Base-by-base conservation (phyloP, 2,797 vertebrate genomes). In the Psittacula echo region DNA sequence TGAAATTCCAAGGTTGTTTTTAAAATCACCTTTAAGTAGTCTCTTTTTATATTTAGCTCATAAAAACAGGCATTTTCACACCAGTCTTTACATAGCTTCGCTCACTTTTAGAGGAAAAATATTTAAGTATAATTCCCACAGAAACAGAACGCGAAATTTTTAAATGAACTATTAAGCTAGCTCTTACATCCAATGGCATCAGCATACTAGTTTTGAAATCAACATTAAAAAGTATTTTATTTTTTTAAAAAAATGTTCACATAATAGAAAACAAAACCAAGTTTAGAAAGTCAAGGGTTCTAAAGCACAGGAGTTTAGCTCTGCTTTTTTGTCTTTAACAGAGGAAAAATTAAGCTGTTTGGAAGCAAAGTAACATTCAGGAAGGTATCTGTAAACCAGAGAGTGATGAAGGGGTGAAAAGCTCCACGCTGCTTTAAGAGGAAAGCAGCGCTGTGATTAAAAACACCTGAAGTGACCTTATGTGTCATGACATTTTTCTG, bases 381-480 rank as follows among this genome's bases (percentile, higher is more conserved):
- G 56, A 95, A 68, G 45, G 14, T 68, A 87, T 79, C 51, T 64
- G 29, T 94, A 97, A 92, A 54, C 32, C 68, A 70, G 12, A 61
- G 62, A 61, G 68, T 81, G 92, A 92, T 62, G 16, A 81, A 95
- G 34, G 48, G 37, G 45, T 72, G 42, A 83, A 92, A 89, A 95
- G 73, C 50, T 32, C 65, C 48, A 81, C 13, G 10, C 39, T 85
- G 44, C 44, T 82, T 89, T 90, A 91, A 66, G 48, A 78, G 26
- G 37, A 85, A 96, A 87, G 53, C 56, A 85, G 42, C 1, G 18
- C 51, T 70, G 64, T 29, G 86, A 96, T 94, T 94, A 73, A 94
- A 96, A 96, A 95, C 89, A 95, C 54, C 90, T 88, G 71, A 93
- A 94, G 53, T 70, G 72, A 87, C 54, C 65, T 73, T 93, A n/a